These are phyloP conservation scores for Drosophila insularis DNA, from an alignment of 1,140 invertebrate species.

Conservation along the genomic window DNA sequence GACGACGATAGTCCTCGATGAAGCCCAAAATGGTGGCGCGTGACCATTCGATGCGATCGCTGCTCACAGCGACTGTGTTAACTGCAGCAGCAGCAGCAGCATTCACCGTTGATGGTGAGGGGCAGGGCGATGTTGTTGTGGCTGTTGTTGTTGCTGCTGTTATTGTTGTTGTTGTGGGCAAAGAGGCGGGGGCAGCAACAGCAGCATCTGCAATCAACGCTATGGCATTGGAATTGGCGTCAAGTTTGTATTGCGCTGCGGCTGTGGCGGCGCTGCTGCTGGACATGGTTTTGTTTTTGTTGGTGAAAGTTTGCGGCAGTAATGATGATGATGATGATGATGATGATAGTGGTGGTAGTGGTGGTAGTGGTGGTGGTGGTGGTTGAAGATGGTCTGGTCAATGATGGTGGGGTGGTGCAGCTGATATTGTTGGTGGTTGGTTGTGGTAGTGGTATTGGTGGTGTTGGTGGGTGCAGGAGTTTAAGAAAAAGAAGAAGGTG, in stretches of 20 bases:
- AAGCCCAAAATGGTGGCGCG: constrained; percentile 76
- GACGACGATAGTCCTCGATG: constrained; percentile 76
- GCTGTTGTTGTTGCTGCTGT: constrained; percentile 5
- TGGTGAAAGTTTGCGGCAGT: constrained; percentile 63
- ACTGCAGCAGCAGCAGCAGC: constrained; percentile 17
- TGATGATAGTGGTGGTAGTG: constrained; percentile 29
- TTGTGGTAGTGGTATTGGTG: constrained; percentile 36
- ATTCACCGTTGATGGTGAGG: constrained; percentile 29
- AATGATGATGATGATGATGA: constrained; percentile 24
- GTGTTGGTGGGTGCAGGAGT: constrained; percentile 22
- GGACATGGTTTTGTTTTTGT: constrained; percentile 54
- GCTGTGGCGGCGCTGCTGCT: constrained; percentile 66
- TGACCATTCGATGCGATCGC: constrained; percentile 79
- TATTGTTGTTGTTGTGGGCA: constrained; percentile 17
- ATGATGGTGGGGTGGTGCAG: constrained; percentile 28
- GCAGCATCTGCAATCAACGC: constrained; percentile 63
- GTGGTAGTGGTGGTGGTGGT: constrained; percentile 25
- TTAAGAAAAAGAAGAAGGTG: constrained; percentile 48
- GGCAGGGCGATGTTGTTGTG: constrained; percentile 26
- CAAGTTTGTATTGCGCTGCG: constrained; percentile 68
- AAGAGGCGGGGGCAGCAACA: constrained; percentile 34
- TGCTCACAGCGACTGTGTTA: constrained; percentile 19
- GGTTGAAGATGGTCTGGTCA: constrained; percentile 11
- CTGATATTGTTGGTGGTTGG: constrained; percentile 30
- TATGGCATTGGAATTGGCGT: constrained; percentile 68